Base-by-base conservation (phyloP, 2,888 invertebrate species). In the Myopa tessellatipennis region DNA sequence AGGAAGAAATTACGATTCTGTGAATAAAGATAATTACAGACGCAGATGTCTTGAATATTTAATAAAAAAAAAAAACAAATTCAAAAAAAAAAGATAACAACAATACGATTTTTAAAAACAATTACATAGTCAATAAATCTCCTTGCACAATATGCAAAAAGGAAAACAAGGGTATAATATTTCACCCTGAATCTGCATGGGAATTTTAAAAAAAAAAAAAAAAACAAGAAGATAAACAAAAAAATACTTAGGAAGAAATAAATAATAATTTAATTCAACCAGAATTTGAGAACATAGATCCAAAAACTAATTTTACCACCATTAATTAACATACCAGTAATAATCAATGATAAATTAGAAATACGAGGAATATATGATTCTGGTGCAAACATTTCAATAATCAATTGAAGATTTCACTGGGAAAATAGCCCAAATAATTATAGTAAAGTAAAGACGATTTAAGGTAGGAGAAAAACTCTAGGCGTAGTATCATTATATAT, bases 11-110 rank as follows among this genome's bases (percentile, higher is more conserved):
- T 26, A 26, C 2, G 26, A 26, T 26, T 26, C 26, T 26, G 26
- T 26, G 26, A 26, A 26, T 26, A 26, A 26, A 1, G 1, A 26
- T 26, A 26, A 26, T 26, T 26, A 26, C 26, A 26, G 26, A n/a
- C n/a, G n/a, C 69, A 80, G 85, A 70, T 58, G 67, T 26, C 70
- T 79, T 55, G 55, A 55, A 55, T 1, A 16, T 16, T 16, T 55
- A 55, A 16, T 55, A 16, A 55, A 55, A 55, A 16, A 55, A 55
- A 55, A 55, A 55, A 55, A 55, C 16, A 55, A 55, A 14, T 55
- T 55, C 3, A 55, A 14, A 16, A 55, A 3, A 55, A 55, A 55
- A 16, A 55, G 16, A 55, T 10, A 3, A 55, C 12, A 55, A 55
- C 10, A 55, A 55, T 55, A 55, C 16, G 55, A 55, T 55, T 14